Conservation (phyloP, 1,140 invertebrate genomes). For the Lerema accius region DNA sequence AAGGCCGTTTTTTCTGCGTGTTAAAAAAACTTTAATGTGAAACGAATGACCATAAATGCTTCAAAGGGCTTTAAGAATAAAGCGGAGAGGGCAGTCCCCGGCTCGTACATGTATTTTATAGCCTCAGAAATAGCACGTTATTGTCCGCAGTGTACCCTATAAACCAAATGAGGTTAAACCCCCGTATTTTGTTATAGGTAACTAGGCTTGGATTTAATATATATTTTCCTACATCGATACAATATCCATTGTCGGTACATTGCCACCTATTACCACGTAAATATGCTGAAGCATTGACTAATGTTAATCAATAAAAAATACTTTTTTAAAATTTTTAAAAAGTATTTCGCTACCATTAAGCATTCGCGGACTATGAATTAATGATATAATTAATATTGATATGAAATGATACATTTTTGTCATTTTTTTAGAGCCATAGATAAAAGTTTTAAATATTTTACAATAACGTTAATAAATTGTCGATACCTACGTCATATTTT, state of each 20-base stretch:
- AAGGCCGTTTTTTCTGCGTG: conserved; percentile 44
- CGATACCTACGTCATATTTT: no score
- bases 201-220: background rate
- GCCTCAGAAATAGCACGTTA: conserved; percentile 35
- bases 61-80: conserved; percentile 61
- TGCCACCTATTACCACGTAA: no score
- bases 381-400: no score
- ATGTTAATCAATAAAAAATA: no score
- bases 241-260: background rate
- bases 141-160: conserved; percentile 28
- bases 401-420: no score
- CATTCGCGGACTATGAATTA: no score
- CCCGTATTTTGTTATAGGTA: background rate
- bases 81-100: conserved; percentile 43
- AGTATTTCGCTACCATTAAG: no score
- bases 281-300: no score
- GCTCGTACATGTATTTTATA: conserved; percentile 45
- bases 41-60: conserved; percentile 58
- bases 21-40: conserved; percentile 59
- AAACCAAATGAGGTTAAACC: conserved; percentile 36
- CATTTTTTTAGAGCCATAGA: no score
- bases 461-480: no score
- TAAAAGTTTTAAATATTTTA: no score
- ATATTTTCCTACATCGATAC: background rate
- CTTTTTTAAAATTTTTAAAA: no score